Evolutionary conservation across 2,888 invertebrate species (phyloP), one percentile per base, ranked within the genome.

Genomic region (Mylabris sibirica): DNA sequence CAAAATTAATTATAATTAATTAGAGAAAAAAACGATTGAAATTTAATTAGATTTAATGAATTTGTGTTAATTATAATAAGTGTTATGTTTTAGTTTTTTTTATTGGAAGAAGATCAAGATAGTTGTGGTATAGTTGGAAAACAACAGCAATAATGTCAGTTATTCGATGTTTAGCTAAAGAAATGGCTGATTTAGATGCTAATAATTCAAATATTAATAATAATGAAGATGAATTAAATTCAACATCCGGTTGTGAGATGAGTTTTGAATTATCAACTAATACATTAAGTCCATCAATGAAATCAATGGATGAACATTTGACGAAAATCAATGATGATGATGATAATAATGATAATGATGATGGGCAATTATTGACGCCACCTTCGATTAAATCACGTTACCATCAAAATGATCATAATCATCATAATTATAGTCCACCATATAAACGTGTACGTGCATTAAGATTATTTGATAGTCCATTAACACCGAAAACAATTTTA

Each of bases 401-500:
- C 4, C n/a, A 44, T 17, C n/a, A 44, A 1, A 49, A 20, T 22
- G 64, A 77, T 78, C 64, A 76, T 79, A 53, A 74, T 73, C 60
- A 78, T 83, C 49, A 79, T 79, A 49, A 22, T 79, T 86, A 85
- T 71, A 88, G 88, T 80, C 90, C 90, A 38, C 90, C 90, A 9
- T 89, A 89, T 74, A 88, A 88, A 75, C 82, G 88, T 74, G 88
- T 89, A 41, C 81, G 88, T 73, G 88, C 90, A 0, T 80, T 86
- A 79, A 90, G 94, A 76, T 85, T 96, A 1, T 94, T 94, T 80
- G 95, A 95, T 85, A 93, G 93, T 63, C 95, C 95, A 0, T 91
- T 93, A 72, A 95, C 95, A 4, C 95, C 96, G 3, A 95, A 94
- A 85, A 94, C 94, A 0, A 87, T 96, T 20, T 84, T 93, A 38